phyloP scores from a whole-genome alignment of 2,113 vertebrate species.

The Pleuronectes platessa region DNA sequence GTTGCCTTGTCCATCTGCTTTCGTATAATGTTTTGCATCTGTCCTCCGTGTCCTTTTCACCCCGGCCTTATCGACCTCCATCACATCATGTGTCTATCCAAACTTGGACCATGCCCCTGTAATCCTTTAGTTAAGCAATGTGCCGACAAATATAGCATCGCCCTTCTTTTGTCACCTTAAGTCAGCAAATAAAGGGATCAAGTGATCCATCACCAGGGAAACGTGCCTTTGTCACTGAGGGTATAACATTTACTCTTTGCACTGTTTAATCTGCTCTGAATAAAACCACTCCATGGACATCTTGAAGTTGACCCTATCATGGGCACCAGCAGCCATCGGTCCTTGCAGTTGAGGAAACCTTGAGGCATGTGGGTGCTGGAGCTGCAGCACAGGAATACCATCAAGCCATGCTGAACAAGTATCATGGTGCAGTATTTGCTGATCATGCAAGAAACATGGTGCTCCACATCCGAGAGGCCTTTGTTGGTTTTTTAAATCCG shows the following conservation, averaged over 20 bases:
- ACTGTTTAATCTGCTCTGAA: conserved; percentile 8
- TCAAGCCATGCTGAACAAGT: not conserved
- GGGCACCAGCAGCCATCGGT: not conserved
- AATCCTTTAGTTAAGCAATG: conserved; percentile 19
- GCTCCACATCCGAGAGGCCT: not conserved
- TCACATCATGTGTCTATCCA: conserved; percentile 9
- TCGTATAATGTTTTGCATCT: not conserved
- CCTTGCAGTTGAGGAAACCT: not conserved
- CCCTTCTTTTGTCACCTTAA: conserved; percentile 51
- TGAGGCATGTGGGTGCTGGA: not conserved
- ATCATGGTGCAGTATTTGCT: not conserved
- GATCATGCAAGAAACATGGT: not conserved
- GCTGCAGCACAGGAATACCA: not conserved
- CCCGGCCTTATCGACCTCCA: not conserved
- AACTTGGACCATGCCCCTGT: conserved; percentile 1
- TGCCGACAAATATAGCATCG: conserved; percentile 27
- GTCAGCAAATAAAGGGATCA: conserved; percentile 39
- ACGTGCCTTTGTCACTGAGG: not conserved
- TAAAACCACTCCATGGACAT: not conserved
- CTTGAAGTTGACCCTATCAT: not conserved
- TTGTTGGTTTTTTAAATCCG: not conserved
- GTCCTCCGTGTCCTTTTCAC: not conserved
- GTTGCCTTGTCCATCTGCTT: not conserved
- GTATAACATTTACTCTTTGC: conserved; percentile 12
- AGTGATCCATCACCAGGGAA: conserved; percentile 39